Evolutionary conservation across 1,140 invertebrate species (phyloP).

Genomic region (Pygmarrhopalites habei): DNA sequence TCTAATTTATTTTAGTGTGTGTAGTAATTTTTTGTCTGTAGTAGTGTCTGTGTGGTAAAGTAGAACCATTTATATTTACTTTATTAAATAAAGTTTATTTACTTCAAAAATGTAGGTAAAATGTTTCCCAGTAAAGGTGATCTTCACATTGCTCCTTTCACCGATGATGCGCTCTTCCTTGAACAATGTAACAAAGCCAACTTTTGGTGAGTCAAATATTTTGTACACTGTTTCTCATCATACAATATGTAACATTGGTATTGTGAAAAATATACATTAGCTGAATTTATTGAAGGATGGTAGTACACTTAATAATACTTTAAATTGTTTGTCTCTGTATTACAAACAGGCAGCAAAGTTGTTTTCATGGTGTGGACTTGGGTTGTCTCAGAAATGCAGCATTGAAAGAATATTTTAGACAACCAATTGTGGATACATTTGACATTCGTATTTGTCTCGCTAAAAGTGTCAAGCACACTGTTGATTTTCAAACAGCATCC

Average conservation of each 20-base stretch:
- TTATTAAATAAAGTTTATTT: neutral
- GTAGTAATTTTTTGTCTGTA: too few species aligned
- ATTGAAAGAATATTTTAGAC: conserved; percentile 92
- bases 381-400: conserved; percentile 82
- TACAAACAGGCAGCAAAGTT: conserved; percentile 71
- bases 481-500: conserved; percentile 87
- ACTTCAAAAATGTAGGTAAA: conserved; percentile 47
- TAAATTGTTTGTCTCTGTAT: too few species aligned
- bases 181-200: conserved; percentile 98
- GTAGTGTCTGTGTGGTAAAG: too few species aligned
- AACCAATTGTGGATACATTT: conserved; percentile 96
- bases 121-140: conserved; percentile 98
- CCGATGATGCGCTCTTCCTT: conserved; percentile 94
- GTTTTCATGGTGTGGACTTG: conserved; percentile 96
- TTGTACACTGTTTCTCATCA: too few species aligned
- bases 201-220: conserved; percentile 68
- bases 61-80: too few species aligned
- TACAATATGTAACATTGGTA: too few species aligned
- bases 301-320: too few species aligned
- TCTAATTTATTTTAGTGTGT: too few species aligned
- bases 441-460: conserved; percentile 96
- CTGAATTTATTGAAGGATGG: too few species aligned
- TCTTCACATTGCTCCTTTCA: conserved; percentile 96
- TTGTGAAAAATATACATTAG: too few species aligned
- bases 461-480: conserved; percentile 86